A percentile compares a stretch with the other conserved stretches of the same genome.
Conservation (phyloP, 2,888 invertebrate genomes). For the Mermis nigrescens region DNA sequence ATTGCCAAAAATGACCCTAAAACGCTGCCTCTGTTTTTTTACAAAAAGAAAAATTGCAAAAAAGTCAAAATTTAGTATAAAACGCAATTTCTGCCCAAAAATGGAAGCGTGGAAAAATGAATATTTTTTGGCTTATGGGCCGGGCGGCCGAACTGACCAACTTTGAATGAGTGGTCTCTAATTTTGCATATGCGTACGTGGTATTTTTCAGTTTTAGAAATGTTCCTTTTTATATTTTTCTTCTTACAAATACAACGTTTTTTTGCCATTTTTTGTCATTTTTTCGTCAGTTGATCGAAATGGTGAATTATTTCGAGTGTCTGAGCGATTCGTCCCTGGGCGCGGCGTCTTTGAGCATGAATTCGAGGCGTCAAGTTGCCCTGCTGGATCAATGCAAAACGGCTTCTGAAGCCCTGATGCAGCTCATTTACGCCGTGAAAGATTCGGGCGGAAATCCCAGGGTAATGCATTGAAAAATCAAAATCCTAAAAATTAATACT, state of each 20-base stretch:
- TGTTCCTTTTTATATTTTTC: constrained; percentile 9
- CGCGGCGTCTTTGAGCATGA: constrained; percentile 60
- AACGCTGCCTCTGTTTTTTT: too few relatives aligned
- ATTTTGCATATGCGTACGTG: neutral
- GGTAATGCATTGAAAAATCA: too few relatives aligned
- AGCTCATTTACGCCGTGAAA: constrained; percentile 61
- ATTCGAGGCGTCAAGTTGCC: constrained; percentile 64
- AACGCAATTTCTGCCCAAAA: too few relatives aligned
- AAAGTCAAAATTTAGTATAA: too few relatives aligned
- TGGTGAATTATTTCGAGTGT: constrained; percentile 49
- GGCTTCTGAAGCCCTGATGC: constrained; percentile 73
- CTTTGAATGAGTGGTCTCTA: too few relatives aligned
- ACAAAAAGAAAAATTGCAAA: too few relatives aligned
- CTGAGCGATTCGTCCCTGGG: constrained; percentile 63
- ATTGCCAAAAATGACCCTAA: too few relatives aligned
- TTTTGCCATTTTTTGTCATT: constrained; percentile 32
- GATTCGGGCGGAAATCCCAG: constrained; percentile 81
- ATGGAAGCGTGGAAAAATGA: too few relatives aligned
- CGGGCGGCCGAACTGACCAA: too few relatives aligned
- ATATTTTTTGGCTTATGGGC: too few relatives aligned
- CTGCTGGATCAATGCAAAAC: constrained; percentile 79
- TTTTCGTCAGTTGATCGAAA: constrained; percentile 41
- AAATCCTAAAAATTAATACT: too few relatives aligned
- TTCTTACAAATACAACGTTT: too few relatives aligned
- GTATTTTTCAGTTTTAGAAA: constrained; percentile 6